Percentiles rank a stretch among this genome's conserved stretches.
Evolutionary conservation across 2,888 invertebrate genomes (phyloP).

Genomic region (Phytoseiulus persimilis): DNA sequence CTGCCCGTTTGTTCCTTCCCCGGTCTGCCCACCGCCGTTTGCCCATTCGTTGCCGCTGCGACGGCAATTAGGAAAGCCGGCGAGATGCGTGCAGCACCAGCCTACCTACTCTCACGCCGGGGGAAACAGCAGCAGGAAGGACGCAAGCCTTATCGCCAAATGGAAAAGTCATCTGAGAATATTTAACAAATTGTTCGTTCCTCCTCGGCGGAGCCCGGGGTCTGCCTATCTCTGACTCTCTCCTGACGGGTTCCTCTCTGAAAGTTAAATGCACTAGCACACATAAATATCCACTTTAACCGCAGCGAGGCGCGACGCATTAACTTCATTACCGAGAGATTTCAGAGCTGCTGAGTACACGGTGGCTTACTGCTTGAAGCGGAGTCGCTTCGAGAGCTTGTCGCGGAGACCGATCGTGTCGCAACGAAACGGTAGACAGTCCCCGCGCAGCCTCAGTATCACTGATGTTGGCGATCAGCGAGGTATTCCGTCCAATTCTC

Average conservation of each 20-base stretch:
- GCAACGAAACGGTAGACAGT: no score
- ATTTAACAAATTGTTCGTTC: neutral
- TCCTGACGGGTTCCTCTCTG: neutral
- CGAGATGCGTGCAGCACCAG: neutral
- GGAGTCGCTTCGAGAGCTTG: no score
- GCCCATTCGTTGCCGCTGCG: neutral
- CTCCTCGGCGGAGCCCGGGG: neutral
- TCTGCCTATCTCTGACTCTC: neutral
- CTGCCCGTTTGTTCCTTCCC: neutral
- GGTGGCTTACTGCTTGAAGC: no score
- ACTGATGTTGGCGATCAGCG: no score
- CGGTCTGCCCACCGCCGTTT: neutral
- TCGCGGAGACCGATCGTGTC: no score
- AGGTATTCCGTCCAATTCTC: no score
- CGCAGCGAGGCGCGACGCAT: neutral
- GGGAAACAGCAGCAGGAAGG: neutral
- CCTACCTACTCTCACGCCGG: neutral
- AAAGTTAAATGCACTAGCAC: neutral
- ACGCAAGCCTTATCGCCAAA: neutral
- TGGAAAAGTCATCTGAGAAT: neutral
- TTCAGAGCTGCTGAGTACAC: neutral
- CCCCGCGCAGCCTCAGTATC: no score
- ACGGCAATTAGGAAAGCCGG: neutral
- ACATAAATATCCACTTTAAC: neutral
- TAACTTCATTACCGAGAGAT: neutral